phyloP scores from a whole-genome alignment of 2,888 invertebrate species.

The Synanthedon vespiformis region DNA sequence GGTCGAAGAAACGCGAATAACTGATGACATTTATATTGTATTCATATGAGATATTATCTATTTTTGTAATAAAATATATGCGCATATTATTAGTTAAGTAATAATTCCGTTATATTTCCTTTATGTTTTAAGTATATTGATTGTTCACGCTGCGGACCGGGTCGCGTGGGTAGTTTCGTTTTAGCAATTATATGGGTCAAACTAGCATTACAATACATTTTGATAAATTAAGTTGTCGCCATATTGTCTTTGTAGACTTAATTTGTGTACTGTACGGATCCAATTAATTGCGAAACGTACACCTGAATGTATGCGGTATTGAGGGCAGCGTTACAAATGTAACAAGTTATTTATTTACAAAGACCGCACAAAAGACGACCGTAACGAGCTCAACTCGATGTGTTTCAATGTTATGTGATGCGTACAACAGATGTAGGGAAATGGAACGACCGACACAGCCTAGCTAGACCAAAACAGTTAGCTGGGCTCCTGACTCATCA shows the following conservation, averaged over 20 bases:
- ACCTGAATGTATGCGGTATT: not conserved
- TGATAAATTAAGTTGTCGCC: constrained; percentile 20
- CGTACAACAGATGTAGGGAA: constrained; percentile 49
- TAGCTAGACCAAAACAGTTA: constrained; percentile 48
- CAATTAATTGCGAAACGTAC: not conserved
- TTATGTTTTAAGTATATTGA: constrained; percentile 25
- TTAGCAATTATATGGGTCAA: constrained; percentile 24
- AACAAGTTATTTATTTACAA: constrained; percentile 1
- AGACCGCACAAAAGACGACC: constrained; percentile 20
- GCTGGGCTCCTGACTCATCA: constrained; percentile 43
- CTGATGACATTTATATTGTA: constrained; percentile 46
- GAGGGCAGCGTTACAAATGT: not conserved
- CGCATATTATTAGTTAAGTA: constrained; percentile 19
- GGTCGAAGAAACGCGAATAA: constrained; percentile 23
- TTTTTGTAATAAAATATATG: constrained; percentile 27
- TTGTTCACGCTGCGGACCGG: constrained; percentile 26
- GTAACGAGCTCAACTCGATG: constrained; percentile 37
- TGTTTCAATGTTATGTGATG: constrained; percentile 40
- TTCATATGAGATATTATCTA: constrained; percentile 43
- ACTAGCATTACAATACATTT: constrained; percentile 16
- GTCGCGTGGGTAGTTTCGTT: constrained; percentile 28
- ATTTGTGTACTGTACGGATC: not conserved
- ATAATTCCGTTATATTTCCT: constrained; percentile 23
- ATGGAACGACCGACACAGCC: constrained; percentile 35
- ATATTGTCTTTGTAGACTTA: constrained; percentile 10